phyloP scores from a whole-genome alignment of 2,113 vertebrate species.

The Neogobius melanostomus region DNA sequence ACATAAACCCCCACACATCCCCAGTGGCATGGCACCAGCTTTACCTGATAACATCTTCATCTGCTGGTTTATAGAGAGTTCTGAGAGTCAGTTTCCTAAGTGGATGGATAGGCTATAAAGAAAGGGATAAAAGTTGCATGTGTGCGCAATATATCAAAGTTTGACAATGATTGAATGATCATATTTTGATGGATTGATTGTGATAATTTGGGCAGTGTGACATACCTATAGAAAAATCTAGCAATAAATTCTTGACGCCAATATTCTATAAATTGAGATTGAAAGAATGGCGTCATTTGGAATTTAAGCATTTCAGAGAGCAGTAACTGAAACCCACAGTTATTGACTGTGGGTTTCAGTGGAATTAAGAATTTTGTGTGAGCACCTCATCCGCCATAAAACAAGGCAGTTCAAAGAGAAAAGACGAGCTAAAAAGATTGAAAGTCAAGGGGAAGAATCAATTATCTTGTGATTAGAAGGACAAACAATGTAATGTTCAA shows the following conservation, averaged over 20 bases:
- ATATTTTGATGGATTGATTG: not conserved
- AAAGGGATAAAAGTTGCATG: not conserved
- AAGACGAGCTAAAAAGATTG: no score
- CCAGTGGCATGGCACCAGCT: slow-evolving; percentile 30
- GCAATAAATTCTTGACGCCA: not conserved
- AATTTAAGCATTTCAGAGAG: not conserved
- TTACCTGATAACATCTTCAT: slow-evolving; percentile 55
- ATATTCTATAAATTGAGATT: not conserved
- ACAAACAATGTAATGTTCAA: not conserved
- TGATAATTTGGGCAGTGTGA: not conserved
- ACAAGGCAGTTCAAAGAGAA: no score
- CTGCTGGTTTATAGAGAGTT: slow-evolving; percentile 16
- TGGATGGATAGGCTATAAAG: not conserved
- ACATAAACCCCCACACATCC: slow-evolving; percentile 15
- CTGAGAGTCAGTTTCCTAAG: slow-evolving; percentile 7
- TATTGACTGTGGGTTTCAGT: slow-evolving; percentile 32
- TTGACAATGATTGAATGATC: not conserved
- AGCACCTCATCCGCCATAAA: no score
- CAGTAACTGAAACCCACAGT: not conserved
- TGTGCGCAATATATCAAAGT: not conserved
- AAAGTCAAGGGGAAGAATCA: not conserved
- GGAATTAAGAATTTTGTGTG: no score
- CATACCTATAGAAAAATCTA: not conserved
- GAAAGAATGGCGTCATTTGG: not conserved
- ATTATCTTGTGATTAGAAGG: not conserved